Base-by-base conservation (phyloP, 2,888 invertebrate species). In the Silvanus unidentatus region DNA sequence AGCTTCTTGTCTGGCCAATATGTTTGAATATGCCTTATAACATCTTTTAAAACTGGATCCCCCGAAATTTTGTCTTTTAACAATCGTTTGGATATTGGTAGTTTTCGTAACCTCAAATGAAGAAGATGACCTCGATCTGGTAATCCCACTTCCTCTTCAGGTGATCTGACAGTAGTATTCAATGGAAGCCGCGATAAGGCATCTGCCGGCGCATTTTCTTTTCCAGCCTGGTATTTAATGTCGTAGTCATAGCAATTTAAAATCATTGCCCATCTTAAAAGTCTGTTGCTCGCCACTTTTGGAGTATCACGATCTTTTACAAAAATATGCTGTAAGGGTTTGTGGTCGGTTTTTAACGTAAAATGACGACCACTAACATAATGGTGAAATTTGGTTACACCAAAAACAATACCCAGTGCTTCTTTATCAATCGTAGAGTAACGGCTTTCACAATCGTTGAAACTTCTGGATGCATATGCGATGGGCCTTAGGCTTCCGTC, bases 391-490 rank as follows among this genome's bases (percentile, higher is more conserved):
- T 42, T 43, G 2, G 40, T 42, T 10, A 49, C 34, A 6, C 43
- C 49, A 34, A 40, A 50, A 16, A 52, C 30, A 16, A 50, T 14
- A 8, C 39, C 48, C 35, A 50, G 37, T 16, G 47, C 52, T 41
- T 50, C 53, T 30, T 50, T 52, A 30, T 52, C 48, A 36, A 53
- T 50, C 2, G 44, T 43, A 8, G 46, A 30, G 34, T 47, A 52
- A 4, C 35, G 28, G 12, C 22, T 37, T 42, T 53, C 52, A n/a
- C 35, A 30, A 39, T 48, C 41, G 12, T 30, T 43, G 8, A 39
- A 45, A 9, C 15, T 41, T 9, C 50, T 16, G 4, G 52, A 50
- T n/a, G 48, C 48, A 34, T 39, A 53, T 5, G 47, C 49, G n/a
- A 53, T 45, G 16, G 47, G 49, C 30, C 28, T 32, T 41, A 39